Percentiles rank a stretch among this genome's conserved stretches.
Conservation (phyloP, 2,113 vertebrate species). For the Hucho hucho region DNA sequence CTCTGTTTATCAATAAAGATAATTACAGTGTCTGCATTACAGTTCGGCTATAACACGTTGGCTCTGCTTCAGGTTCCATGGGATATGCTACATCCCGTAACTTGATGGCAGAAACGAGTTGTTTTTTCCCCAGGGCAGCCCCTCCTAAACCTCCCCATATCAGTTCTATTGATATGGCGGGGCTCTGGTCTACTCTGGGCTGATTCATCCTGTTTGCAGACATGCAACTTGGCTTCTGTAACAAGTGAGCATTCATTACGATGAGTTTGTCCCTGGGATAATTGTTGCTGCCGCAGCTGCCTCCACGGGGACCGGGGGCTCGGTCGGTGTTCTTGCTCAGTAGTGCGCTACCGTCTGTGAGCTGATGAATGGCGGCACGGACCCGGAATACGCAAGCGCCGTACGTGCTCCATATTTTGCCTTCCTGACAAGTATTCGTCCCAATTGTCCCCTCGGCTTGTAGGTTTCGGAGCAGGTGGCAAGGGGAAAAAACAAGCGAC, state of each 20-base stretch:
- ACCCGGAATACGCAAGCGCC: neutral
- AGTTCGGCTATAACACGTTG: no score
- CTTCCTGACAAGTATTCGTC: neutral
- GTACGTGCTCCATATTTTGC: neutral
- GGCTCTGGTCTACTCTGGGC: neutral
- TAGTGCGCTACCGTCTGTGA: conserved; percentile 21
- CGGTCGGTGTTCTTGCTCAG: conserved; percentile 29
- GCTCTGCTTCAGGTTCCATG: no score
- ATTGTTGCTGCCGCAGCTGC: conserved; percentile 25
- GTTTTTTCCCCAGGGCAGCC: neutral
- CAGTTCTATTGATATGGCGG: neutral
- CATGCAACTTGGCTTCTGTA: neutral
- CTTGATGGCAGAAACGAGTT: neutral
- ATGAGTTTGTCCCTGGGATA: neutral
- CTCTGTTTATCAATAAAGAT: no score
- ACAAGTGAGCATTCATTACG: conserved; percentile 19
- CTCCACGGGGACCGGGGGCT: conserved; percentile 15
- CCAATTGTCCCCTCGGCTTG: no score
- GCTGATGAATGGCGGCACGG: conserved; percentile 34
- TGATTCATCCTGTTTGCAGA: neutral
- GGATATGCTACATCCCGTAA: neutral
- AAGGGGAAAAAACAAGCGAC: no score
- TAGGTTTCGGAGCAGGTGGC: no score
- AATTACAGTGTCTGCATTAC: no score
- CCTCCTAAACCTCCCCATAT: neutral